phyloP scores from a whole-genome alignment of 2,113 vertebrate genomes.

The Aegithalos caudatus region DNA sequence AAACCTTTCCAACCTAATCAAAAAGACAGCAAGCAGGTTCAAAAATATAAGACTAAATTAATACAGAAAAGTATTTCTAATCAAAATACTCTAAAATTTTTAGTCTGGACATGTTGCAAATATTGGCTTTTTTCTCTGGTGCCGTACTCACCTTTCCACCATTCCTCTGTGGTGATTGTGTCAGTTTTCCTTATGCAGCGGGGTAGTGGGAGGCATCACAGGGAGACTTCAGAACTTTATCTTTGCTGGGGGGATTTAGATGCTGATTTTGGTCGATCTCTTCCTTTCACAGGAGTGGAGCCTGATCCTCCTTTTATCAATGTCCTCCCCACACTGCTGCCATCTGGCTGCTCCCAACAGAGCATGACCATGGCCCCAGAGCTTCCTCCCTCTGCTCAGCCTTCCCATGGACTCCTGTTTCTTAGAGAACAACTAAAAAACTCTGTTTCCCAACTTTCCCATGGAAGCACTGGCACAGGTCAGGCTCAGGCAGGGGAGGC shows the following conservation, averaged over 20 bases:
- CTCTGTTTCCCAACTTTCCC: neutral
- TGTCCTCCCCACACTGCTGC: neutral
- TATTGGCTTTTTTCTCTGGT: neutral
- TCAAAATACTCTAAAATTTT: neutral
- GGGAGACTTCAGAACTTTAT: neutral
- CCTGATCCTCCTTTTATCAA: neutral
- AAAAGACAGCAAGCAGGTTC: neutral
- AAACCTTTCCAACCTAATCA: neutral
- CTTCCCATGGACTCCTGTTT: neutral
- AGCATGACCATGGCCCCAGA: fast-evolving
- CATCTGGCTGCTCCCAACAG: neutral
- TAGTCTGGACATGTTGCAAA: neutral
- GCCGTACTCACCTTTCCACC: neutral
- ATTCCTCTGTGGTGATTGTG: fast-evolving
- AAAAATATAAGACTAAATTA: neutral
- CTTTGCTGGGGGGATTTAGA: neutral
- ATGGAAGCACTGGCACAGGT: neutral
- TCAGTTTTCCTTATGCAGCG: neutral
- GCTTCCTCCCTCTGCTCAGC: neutral
- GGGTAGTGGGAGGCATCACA: fast-evolving
- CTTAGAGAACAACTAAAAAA: neutral
- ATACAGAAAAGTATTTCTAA: neutral
- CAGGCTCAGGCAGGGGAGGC: neutral
- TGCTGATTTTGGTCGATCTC: neutral
- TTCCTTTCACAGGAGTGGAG: neutral